Evolutionary conservation across 2,888 invertebrate species (phyloP).

Genomic region (Caenorhabditis sp.): DNA sequence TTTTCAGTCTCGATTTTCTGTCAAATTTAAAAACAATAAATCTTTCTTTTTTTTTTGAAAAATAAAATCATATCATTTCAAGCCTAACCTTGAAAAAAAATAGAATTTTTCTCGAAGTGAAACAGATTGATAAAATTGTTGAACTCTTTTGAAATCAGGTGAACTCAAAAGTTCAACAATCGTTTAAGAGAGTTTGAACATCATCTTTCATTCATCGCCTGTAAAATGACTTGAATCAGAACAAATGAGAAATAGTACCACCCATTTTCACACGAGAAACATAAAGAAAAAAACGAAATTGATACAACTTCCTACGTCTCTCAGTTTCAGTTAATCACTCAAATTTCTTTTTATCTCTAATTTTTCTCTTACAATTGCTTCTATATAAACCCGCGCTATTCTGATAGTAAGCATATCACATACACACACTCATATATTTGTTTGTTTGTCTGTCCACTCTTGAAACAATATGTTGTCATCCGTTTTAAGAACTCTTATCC

Average conservation of each 20-base stretch:
- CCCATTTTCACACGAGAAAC: constrained; percentile 14
- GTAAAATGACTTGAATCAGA: not conserved
- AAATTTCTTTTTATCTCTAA: constrained; percentile 25
- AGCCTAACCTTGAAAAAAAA: not conserved
- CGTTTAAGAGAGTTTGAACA: too few relatives aligned
- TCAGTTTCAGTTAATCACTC: constrained; percentile 15
- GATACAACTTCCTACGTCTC: constrained; percentile 4
- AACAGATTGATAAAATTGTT: not conserved
- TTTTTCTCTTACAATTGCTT: constrained; percentile 31
- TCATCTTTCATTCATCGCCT: too few relatives aligned
- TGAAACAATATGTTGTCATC: constrained; percentile 11
- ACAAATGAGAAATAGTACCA: constrained; percentile 33
- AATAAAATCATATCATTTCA: not conserved
- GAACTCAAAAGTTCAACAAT: constrained; percentile 31
- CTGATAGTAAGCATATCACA: constrained; percentile 38
- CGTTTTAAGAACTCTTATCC: constrained; percentile 20
- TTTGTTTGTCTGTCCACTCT: constrained; percentile 1
- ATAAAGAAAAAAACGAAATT: not conserved
- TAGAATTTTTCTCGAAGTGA: not conserved
- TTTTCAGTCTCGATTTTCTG: not conserved
- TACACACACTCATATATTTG: constrained; percentile 5
- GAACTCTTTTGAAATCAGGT: too few relatives aligned
- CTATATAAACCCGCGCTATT: constrained; percentile 39
- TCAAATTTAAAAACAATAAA: not conserved
- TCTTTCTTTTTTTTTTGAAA: not conserved